phyloP scores from a whole-genome alignment of 2,888 invertebrate genomes.

The Cerceris rybyensis region DNA sequence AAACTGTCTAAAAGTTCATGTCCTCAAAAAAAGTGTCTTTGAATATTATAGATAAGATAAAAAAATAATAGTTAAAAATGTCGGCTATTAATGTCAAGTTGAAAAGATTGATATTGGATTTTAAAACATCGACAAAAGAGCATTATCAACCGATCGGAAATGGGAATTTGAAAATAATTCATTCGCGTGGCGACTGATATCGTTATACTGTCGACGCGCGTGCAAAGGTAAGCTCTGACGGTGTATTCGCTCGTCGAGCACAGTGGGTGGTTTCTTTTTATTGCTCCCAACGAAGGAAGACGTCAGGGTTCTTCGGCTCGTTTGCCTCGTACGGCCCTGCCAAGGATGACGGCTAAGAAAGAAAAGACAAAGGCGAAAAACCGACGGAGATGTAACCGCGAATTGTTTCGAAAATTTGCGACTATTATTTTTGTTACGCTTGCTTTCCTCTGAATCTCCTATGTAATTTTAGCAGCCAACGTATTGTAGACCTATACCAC shows the following conservation, averaged over 20 bases:
- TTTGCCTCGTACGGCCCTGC: slow-evolving; percentile 25
- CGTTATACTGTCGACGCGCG: not conserved
- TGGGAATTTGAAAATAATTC: not conserved
- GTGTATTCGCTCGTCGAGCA: slow-evolving; percentile 21
- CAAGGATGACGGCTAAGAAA: slow-evolving; percentile 29
- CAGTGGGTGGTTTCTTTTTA: slow-evolving; percentile 63
- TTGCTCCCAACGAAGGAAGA: slow-evolving; percentile 53
- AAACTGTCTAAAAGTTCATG: no score
- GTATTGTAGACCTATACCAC: no score
- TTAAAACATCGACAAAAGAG: no score
- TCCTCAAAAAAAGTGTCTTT: no score
- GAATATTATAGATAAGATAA: no score
- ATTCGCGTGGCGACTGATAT: slow-evolving; percentile 16
- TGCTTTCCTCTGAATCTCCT: no score
- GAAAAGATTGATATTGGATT: no score
- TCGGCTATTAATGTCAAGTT: no score
- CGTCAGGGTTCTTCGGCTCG: slow-evolving; percentile 43
- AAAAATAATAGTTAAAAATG: no score
- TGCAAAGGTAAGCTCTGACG: not conserved
- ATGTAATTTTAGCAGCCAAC: no score
- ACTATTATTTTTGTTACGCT: no score
- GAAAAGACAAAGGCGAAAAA: slow-evolving; percentile 2
- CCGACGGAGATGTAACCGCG: not conserved
- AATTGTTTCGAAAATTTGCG: no score
- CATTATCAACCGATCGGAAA: not conserved